These are phyloP conservation scores for Nerophis ophidion DNA, from an alignment of 2,113 vertebrate genomes.

Conservation along the genomic window DNA sequence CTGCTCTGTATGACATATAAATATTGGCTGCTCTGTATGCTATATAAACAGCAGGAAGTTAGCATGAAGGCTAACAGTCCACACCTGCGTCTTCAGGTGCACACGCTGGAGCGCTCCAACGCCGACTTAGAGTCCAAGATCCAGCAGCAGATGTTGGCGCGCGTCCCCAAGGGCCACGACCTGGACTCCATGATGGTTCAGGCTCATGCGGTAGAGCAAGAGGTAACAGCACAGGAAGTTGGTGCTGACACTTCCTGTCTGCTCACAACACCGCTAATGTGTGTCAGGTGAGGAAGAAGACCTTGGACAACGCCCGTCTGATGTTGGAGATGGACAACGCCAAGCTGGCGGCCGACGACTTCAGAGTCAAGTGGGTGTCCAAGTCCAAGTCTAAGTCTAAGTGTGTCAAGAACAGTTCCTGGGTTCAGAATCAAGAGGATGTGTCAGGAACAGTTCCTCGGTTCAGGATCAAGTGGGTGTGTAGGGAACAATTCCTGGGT, in stretches of 20 bases:
- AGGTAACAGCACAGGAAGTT: conserved; percentile 41
- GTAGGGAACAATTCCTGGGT: too few species aligned
- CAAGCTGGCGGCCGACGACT: conserved; percentile 79
- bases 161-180: conserved; percentile 75
- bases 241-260: neutral
- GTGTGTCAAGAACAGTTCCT: too few species aligned
- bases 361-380: conserved; percentile 75
- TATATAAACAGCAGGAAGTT: too few species aligned
- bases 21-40: neutral
- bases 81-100: conserved; percentile 47
- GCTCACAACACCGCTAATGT: conserved; percentile 7
- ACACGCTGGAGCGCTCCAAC: conserved; percentile 74
- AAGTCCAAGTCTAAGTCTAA: too few species aligned
- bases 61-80: too few species aligned
- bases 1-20: too few species aligned
- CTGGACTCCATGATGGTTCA: conserved; percentile 73
- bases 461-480: too few species aligned
- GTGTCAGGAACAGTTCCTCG: too few species aligned
- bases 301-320: conserved; percentile 74
- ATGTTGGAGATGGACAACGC: conserved; percentile 79
- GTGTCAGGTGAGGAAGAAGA: conserved; percentile 72
- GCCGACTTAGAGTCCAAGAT: conserved; percentile 75
- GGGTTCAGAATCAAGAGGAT: too few species aligned
- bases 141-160: conserved; percentile 74
- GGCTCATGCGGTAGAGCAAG: conserved; percentile 71